A percentile compares a stretch with the other conserved stretches of the same genome.
Evolutionary conservation across 2,113 vertebrate species (phyloP).

Genomic region (Rhegmatorhina hoffmannsi): DNA sequence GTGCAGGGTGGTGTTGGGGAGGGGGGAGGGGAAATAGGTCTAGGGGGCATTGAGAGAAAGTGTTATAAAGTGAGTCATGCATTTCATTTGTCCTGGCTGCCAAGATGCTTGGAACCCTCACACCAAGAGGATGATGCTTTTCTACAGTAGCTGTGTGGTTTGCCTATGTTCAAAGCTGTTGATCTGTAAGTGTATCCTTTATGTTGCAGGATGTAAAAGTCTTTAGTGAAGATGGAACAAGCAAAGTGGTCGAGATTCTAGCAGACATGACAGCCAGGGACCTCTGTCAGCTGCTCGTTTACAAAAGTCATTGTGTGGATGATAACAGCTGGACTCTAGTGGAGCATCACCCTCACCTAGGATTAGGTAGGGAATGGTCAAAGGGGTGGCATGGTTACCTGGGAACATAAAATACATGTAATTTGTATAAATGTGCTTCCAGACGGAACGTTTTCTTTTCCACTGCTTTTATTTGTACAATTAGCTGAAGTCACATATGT

Average conservation of each 20-base stretch:
- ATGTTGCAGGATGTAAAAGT: conserved; percentile 93
- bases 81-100: conserved; percentile 34
- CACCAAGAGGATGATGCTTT: neutral
- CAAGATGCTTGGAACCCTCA: neutral
- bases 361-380: conserved; percentile 84
- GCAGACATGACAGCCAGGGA: conserved; percentile 95
- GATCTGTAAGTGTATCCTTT: conserved; percentile 60
- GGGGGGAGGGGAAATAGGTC: conserved; percentile 5
- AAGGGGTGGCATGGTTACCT: conserved; percentile 40
- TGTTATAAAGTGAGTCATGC: conserved; percentile 22
- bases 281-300: conserved; percentile 96
- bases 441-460: neutral
- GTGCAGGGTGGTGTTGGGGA: conserved; percentile 16
- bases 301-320: conserved; percentile 97
- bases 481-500: conserved; percentile 8
- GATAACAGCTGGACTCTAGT: conserved; percentile 98
- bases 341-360: conserved; percentile 94
- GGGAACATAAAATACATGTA: neutral
- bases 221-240: conserved; percentile 94
- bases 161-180: conserved; percentile 13
- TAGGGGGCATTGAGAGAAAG: neutral
- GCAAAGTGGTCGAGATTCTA: conserved; percentile 95
- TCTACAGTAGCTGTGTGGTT: neutral
- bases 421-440: neutral
- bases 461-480: conserved; percentile 28